Evolutionary conservation across 2,113 vertebrate species (phyloP), one percentile per base, ranked within the genome.

Genomic region (Takifugu flavidus): DNA sequence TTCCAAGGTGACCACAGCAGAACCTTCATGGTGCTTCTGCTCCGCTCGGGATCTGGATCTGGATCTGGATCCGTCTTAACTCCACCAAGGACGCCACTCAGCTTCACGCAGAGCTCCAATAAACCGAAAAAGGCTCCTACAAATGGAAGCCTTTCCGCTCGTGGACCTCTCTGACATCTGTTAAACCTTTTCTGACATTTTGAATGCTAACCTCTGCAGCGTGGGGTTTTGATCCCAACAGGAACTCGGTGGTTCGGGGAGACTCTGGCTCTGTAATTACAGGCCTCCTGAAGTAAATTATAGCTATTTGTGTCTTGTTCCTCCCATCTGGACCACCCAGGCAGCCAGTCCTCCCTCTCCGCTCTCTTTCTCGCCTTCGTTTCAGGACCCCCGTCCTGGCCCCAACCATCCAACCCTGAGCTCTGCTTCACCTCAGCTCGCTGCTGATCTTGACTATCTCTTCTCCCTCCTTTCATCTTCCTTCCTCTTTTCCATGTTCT

Each of bases 261-360:
- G 87, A 89, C 89, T 89, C 87, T 91, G 88, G 90, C 89, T 86
- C 90, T 92, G 88, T 93, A 92, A 93, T 93, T 92, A 92, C 87
- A 91, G 91, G 89, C 89, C 90, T 92, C 89, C 90, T 91, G 89
- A 91, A 93, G 91, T 91, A 92, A 93, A 93, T 93, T 92, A 92
- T 90, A 92, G 91, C 91, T 92, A 93, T 92, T 93, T 93, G 91
- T 93, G 92, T 92, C 92, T 92, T 80, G 87, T 91, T 92, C 91
- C 91, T 88, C 91, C 91, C 91, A 93, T 91, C 91, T 93, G 92
- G 92, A 92, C 92, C 91, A 92, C 91, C 90, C 91, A 92, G 86
- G 79, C 88, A 78, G 90, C 69, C 71, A 72, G 78, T 85, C 68
- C 76, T 78, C 86, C 20, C 20, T 80, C 79, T 75, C 74, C 56